Evolutionary conservation across 2,888 invertebrate species (phyloP), one percentile per base, ranked within the genome.

Genomic region (Plagodis dolabraria): DNA sequence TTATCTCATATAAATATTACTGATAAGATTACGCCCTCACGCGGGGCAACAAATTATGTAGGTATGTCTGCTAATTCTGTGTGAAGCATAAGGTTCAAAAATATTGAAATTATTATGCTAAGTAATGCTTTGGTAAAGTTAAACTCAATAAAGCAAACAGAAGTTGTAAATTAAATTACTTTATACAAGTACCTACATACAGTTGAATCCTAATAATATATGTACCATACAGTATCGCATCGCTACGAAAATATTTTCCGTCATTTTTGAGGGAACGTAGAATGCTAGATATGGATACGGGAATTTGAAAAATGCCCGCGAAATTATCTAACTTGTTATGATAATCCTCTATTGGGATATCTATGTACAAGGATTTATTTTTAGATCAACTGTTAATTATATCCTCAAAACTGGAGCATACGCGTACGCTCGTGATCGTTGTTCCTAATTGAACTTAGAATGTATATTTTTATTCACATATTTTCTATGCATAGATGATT

Each of bases 301-400:
- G 22, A 48, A 33, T 22, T 34, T 36, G 8, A 36, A 40, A 12
- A 22, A 46, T 12, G 40, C 44, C 43, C 46, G 53, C 45, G 8
- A 7, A 49, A 43, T 53, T 53, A 35, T 35, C 38, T 53, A 51
- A 43, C 35, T 40, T 40, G 40, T 36, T 12, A 8, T 36, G 48
- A 42, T 60, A 12, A 57, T 55, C 48, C 46, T 42, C 36, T 43
- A 40, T 50, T 50, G 43, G 55, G 65, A 66, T 40, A 40, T 10
- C 40, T 40, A 40, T 40, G 72, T 65, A 64, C 55, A 57, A 58
- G 71, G 73, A 40, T 40, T 53, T 80, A 83, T 80, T 77, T 82
- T 78, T 83, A 80, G 81, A 75, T 55, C 66, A 47, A 65, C 65
- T 71, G 82, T 77, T 87, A 87, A 86, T 85, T 85, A 80, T 86